Conservation (phyloP, 2,888 invertebrate species). For the Melanotus villosus region DNA sequence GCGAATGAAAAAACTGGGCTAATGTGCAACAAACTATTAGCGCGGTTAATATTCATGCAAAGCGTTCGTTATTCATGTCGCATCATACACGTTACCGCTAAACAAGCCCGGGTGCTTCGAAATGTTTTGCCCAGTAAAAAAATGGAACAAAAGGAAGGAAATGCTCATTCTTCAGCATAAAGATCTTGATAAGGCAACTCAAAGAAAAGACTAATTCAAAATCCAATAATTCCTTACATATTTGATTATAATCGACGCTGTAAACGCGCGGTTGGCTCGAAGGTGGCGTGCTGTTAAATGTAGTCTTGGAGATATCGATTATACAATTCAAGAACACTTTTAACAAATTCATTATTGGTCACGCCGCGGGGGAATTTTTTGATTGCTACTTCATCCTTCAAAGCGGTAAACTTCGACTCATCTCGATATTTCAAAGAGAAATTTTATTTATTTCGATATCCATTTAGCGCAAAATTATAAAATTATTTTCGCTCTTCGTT, state of each 20-base stretch:
- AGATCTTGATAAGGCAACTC: constrained; percentile 32
- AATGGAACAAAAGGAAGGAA: constrained; percentile 30
- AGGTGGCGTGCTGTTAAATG: constrained; percentile 43
- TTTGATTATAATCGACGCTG: constrained; percentile 46
- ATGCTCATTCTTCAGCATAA: constrained; percentile 32
- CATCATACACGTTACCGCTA: constrained; percentile 4
- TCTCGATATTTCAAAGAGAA: constrained; percentile 8
- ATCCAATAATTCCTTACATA: constrained; percentile 46
- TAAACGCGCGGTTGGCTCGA: constrained; percentile 36
- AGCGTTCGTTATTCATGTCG: constrained; percentile 17
- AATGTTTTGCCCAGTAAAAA: constrained; percentile 18
- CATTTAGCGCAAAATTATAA: background rate
- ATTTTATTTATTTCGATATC: constrained; percentile 10
- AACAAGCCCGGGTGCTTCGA: constrained; percentile 1
- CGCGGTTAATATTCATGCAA: constrained; percentile 5
- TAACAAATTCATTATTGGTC: constrained; percentile 49
- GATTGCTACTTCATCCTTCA: constrained; percentile 27
- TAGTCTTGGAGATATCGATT: constrained; percentile 55
- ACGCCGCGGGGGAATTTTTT: constrained; percentile 30
- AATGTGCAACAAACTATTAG: constrained; percentile 11
- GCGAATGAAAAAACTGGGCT: background rate
- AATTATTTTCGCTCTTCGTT: constrained; percentile 5
- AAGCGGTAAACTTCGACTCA: constrained; percentile 17
- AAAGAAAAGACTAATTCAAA: constrained; percentile 45
- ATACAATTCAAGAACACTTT: constrained; percentile 52